Evolutionary conservation across 2,797 vertebrate species (phyloP), one percentile per base, ranked within the genome.

Genomic region (Coregonus sp.): DNA sequence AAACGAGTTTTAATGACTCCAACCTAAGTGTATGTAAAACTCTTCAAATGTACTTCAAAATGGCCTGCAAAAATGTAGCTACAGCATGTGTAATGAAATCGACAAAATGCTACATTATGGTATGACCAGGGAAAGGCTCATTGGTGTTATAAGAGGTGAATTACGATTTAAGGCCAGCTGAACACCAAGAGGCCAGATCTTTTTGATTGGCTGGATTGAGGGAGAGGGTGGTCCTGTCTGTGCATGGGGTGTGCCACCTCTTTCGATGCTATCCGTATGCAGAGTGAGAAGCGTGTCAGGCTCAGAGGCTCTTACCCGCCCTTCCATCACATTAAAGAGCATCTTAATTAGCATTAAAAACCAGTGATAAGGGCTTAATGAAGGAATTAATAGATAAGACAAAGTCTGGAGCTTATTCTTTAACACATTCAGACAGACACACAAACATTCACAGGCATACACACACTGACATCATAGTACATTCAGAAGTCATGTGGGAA

Each of bases 301-400:
- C 70, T 72, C 50, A 78, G 12, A 88, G 86, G 86, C 79, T 77
- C 84, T 86, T 82, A 77, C 87, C 87, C 88, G 80, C 89, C 87
- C 89, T 78, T 82, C 82, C 80, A 75, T 91, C 92, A 91, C 91
- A 92, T 93, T 92, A 91, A 91, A 93, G 87, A 86, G 85, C 86
- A 90, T 92, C 91, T 92, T 93, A 94, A 95, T 94, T 93, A 93
- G 90, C 91, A 93, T 92, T 93, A 94, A 91, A 91, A 91, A 88
- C 59, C 88, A 87, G 87, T 77, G 93, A 94, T 94, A 95, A 94
- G 90, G 80, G 85, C 86, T 91, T 93, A 94, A 95, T 94, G 92
- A 93, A 93, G 89, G 89, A 92, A 93, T 94, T 92, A 94, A 90
- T 87, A 93, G 93, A 94, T 94, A 92, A 93, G 88, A 80, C 87